A percentile compares a stretch with the other conserved stretches of the same genome.
phyloP scores from a whole-genome alignment of 2,113 vertebrate species.

The Dolichotis patagonum region DNA sequence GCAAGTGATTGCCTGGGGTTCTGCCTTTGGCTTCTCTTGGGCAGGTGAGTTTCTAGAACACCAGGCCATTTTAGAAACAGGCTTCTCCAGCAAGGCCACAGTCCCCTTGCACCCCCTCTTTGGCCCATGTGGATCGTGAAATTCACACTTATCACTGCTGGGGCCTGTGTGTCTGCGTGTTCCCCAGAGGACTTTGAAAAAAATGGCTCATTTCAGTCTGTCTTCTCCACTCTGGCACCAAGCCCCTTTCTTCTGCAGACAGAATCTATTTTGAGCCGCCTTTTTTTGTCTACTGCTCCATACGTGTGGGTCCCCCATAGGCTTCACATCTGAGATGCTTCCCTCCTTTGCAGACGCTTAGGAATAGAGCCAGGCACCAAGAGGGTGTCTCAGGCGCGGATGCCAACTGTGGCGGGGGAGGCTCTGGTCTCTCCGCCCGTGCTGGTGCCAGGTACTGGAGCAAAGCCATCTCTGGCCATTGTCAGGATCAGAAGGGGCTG shows the following conservation, averaged over 20 bases:
- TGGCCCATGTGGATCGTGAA: not conserved
- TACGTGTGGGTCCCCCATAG: slow-evolving; percentile 32
- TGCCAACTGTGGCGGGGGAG: not conserved
- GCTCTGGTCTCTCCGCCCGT: not conserved
- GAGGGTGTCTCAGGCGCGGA: slow-evolving; percentile 6
- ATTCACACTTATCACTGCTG: not conserved
- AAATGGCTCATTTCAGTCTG: not conserved
- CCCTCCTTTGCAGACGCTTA: not conserved
- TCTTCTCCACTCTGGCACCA: slow-evolving; percentile 9
- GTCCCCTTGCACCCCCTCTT: not conserved
- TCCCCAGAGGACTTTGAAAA: not conserved
- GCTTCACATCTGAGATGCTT: not conserved
- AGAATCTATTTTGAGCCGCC: slow-evolving; percentile 64
- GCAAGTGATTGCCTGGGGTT: not conserved
- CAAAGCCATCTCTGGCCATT: not conserved
- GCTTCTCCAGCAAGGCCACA: not conserved
- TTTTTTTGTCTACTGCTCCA: slow-evolving; percentile 1
- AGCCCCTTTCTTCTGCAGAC: not conserved
- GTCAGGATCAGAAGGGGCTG: not conserved
- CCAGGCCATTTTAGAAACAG: not conserved
- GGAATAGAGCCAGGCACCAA: not conserved
- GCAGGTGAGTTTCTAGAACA: not conserved
- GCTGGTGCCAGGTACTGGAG: not conserved
- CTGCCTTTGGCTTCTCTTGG: not conserved
- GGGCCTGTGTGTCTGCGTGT: not conserved